Percentiles rank a stretch among this genome's conserved stretches.
Evolutionary conservation across 2,113 vertebrate species (phyloP).

Genomic region (Mobula hypostoma): DNA sequence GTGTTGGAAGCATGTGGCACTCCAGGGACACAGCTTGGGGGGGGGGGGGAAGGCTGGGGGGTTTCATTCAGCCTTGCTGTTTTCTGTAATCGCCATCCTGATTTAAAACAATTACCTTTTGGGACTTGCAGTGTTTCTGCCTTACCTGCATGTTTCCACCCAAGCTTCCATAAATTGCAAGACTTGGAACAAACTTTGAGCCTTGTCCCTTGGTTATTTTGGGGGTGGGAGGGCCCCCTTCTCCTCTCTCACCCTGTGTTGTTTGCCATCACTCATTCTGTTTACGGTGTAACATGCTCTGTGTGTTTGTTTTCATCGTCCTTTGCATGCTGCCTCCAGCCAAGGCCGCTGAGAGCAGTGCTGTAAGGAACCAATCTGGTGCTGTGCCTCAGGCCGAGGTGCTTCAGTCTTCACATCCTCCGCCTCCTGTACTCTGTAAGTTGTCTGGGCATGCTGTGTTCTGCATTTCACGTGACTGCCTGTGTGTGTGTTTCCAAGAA

Average conservation of each 20-base stretch:
- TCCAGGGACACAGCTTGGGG: not conserved
- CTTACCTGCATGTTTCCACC: not conserved
- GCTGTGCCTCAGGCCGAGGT: conserved; percentile 38
- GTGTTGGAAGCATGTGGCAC: not conserved
- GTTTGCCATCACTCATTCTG: conserved; percentile 35
- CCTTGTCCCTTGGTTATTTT: not conserved
- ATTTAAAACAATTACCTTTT: not conserved
- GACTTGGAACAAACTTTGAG: conserved; percentile 1
- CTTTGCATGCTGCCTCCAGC: conserved; percentile 37
- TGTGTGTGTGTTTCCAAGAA: not conserved
- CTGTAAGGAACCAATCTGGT: conserved; percentile 39
- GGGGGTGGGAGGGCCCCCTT: not conserved
- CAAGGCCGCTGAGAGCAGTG: conserved; percentile 36
- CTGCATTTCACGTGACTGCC: not conserved
- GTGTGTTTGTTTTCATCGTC: conserved; percentile 34
- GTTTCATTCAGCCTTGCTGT: no score
- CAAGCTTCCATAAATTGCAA: not conserved
- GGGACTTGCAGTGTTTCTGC: not conserved
- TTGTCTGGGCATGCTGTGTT: conserved; percentile 15
- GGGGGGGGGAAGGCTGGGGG: no score
- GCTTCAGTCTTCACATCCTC: conserved; percentile 36
- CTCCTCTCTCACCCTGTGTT: conserved; percentile 31
- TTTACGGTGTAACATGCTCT: conserved; percentile 37
- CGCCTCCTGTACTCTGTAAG: conserved; percentile 29
- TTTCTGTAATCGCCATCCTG: not conserved